These are phyloP conservation scores for Mellivora capensis DNA, from an alignment of 2,113 vertebrate genomes.

Conservation along the genomic window DNA sequence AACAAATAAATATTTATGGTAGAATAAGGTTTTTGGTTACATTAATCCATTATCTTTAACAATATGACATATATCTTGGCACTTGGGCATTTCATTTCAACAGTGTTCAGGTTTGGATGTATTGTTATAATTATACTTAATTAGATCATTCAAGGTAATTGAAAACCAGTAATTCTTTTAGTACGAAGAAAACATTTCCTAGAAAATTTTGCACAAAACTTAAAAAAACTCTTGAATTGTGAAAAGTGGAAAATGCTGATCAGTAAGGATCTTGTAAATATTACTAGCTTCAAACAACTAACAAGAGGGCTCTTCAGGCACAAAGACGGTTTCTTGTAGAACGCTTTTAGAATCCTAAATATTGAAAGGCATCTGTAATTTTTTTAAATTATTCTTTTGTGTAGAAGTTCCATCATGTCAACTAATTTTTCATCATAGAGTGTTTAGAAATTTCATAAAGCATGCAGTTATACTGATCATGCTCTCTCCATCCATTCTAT, in stretches of 20 bases:
- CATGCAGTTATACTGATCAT: not conserved
- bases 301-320: not conserved
- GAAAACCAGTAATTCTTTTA: slow-evolving; percentile 32
- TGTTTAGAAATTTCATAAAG: slow-evolving; percentile 29
- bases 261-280: not conserved
- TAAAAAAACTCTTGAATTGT: slow-evolving; percentile 21
- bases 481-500: not conserved
- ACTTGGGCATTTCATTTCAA: slow-evolving; percentile 10
- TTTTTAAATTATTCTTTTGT: not conserved
- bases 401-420: not conserved
- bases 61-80: not conserved
- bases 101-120: not conserved
- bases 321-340: not conserved
- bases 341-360: not conserved
- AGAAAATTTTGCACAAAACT: slow-evolving; percentile 14
- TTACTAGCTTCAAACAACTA: not conserved
- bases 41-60: not conserved
- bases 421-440: slow-evolving; percentile 33
- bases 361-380: not conserved
- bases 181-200: not conserved
- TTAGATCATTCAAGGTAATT: not conserved
- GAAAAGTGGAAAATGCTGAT: slow-evolving; percentile 33
- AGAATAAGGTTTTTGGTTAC: not conserved
- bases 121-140: slow-evolving; percentile 29
- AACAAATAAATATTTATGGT: not conserved